Base-by-base conservation (phyloP, 1,140 invertebrate species). In the Zaprionus davidi region DNA sequence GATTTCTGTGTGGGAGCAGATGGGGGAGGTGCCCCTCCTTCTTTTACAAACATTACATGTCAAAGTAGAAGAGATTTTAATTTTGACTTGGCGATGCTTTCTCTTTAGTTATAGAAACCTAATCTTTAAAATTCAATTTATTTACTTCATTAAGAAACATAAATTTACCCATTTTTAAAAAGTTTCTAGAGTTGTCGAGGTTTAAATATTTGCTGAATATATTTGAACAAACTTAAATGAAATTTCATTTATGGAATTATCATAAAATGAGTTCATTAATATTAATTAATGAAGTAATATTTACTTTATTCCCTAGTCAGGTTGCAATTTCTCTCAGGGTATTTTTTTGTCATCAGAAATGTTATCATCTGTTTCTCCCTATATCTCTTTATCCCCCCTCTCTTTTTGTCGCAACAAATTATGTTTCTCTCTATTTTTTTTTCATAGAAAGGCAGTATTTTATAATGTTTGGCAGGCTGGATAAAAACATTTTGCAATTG, bases 1-100 rank as follows among this genome's bases (percentile, higher is more conserved):
- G 38, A 71, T 73, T 66, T 34, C 0, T 34, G 31, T 34, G 31
- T 31, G 31, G 26, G 26, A 6, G 1, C 26, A 28, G 1, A 1
- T 28, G 26, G 26, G 9, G 3, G 31, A 34, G 9, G 9, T 11
- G 6, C 31, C 68, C 17, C 13, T 26, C 12, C 74, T 77, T 68
- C 22, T 34, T 41, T 51, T 81, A 76, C 63, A 58, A 68, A 44
- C 46, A 51, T 59, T 71, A 36, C 7, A 59, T 44, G 62, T 64
- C 46, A 36, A 64, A 64, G 62, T 64, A 11, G n/a, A 38, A 28
- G 28, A 55, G 26, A 24, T 12, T 58, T 22, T 13, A 17, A 53
- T 15, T 41, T n/a, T 41, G 5, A 5, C 1, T n/a, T 2, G 5
- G 15, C 38, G 15, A n/a, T 41, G 36, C 36, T 15, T 38, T 38